Evolutionary conservation across 2,888 invertebrate species (phyloP).

Genomic region (Rhamphomyia laevipes): DNA sequence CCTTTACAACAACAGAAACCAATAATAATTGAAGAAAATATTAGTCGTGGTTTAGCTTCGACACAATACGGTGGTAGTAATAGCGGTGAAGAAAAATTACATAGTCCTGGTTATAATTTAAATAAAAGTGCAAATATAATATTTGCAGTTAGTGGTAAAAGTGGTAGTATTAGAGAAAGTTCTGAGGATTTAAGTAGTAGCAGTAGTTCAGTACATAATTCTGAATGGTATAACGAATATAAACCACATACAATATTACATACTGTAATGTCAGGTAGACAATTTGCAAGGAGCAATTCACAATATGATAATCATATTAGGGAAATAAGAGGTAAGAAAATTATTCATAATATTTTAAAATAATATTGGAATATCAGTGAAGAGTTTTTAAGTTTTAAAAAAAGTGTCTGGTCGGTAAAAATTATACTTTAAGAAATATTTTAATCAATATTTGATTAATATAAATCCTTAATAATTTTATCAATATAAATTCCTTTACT

Average conservation of each 20-base stretch:
- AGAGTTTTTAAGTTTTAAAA: neutral
- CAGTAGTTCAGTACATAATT: slow-evolving; percentile 10
- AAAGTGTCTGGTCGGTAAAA: neutral
- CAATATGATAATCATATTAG: slow-evolving; percentile 81
- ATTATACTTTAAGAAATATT: neutral
- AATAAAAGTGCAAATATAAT: neutral
- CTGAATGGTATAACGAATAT: slow-evolving; percentile 49
- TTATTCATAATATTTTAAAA: no score
- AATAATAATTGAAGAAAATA: slow-evolving; percentile 5
- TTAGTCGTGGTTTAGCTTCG: slow-evolving; percentile 13
- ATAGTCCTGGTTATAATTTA: neutral
- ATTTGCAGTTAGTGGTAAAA: neutral
- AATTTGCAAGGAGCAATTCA: slow-evolving; percentile 46
- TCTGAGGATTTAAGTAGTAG: neutral
- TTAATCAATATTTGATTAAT: neutral
- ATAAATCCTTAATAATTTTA: neutral
- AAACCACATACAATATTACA: slow-evolving; percentile 26
- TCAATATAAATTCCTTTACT: no score
- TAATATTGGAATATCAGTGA: no score
- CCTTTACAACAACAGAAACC: slow-evolving; percentile 4
- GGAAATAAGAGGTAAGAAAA: slow-evolving; percentile 63
- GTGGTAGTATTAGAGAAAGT: neutral
- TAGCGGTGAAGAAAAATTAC: slow-evolving; percentile 8
- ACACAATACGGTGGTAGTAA: slow-evolving; percentile 9
- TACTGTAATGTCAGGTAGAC: slow-evolving; percentile 3